These are phyloP conservation scores for Rhinichthys klamathensis DNA, from an alignment of 2,113 vertebrate species.

Conservation along the genomic window DNA sequence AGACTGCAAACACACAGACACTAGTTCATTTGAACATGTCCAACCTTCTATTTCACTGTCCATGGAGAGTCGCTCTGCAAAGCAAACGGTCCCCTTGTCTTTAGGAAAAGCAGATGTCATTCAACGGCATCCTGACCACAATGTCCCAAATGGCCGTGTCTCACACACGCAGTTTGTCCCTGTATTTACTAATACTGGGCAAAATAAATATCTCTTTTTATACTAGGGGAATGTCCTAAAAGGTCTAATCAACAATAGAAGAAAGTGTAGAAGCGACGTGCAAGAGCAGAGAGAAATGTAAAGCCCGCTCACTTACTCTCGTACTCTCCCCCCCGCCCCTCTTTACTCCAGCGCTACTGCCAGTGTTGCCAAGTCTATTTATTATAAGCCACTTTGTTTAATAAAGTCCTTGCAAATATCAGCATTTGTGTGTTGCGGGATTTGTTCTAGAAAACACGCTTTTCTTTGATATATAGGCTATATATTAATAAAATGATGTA, in stretches of 20 bases:
- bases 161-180: constrained; percentile 62
- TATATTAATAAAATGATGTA: too few relatives aligned
- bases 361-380: constrained; percentile 14
- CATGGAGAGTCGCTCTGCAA: constrained; percentile 74
- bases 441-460: background rate
- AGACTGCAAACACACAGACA: constrained; percentile 49
- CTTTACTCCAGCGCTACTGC: constrained; percentile 53
- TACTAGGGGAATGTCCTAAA: constrained; percentile 26
- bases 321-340: constrained; percentile 67
- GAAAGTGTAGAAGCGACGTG: constrained; percentile 76
- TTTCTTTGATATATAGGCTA: background rate
- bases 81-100: constrained; percentile 70
- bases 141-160: constrained; percentile 68
- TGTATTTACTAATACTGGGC: constrained; percentile 52
- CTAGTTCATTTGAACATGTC: constrained; percentile 70
- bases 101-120: constrained; percentile 75
- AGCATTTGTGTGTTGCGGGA: background rate
- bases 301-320: constrained; percentile 72
- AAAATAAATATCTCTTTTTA: constrained; percentile 29
- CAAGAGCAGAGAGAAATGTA: constrained; percentile 61
- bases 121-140: constrained; percentile 76
- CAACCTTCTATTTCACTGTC: constrained; percentile 85
- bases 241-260: constrained; percentile 70
- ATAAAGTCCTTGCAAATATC: background rate
- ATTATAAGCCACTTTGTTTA: constrained; percentile 32